A percentile compares a stretch with the other conserved stretches of the same genome.
Conservation (phyloP, 2,797 vertebrate species). For the Macrochelys suwanniensis region DNA sequence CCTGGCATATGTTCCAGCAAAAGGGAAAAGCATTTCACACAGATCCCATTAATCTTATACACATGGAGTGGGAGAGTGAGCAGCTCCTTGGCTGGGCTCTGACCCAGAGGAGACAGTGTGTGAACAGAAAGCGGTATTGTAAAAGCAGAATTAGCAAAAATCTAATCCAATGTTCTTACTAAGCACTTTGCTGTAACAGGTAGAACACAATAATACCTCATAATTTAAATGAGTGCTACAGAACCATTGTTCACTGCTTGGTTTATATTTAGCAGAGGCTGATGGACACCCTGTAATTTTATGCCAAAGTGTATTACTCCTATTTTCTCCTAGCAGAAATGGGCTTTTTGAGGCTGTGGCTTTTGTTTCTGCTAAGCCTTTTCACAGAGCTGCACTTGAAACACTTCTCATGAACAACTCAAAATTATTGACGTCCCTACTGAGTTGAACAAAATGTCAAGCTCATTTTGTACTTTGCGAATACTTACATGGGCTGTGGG, state of each 20-base stretch:
- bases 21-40: not conserved
- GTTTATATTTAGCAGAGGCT: not conserved
- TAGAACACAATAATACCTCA: not conserved
- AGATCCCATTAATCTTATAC: not conserved
- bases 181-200: not conserved
- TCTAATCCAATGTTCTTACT: not conserved
- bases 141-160: not conserved
- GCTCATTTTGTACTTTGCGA: not conserved
- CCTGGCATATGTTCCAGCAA: not conserved
- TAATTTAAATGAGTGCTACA: not conserved
- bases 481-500: not conserved
- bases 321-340: not conserved
- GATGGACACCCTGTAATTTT: not conserved
- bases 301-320: not conserved
- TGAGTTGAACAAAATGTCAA: not conserved
- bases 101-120: not conserved
- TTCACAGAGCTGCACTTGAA: not conserved
- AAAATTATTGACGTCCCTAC: not conserved
- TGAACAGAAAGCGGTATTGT: not conserved
- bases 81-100: not conserved
- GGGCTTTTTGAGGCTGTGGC: not conserved
- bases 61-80: not conserved
- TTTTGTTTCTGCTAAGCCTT: not conserved
- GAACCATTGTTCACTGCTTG: not conserved
- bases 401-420: not conserved